phyloP scores from a whole-genome alignment of 2,888 invertebrate species.

The Heliconius cydno region DNA sequence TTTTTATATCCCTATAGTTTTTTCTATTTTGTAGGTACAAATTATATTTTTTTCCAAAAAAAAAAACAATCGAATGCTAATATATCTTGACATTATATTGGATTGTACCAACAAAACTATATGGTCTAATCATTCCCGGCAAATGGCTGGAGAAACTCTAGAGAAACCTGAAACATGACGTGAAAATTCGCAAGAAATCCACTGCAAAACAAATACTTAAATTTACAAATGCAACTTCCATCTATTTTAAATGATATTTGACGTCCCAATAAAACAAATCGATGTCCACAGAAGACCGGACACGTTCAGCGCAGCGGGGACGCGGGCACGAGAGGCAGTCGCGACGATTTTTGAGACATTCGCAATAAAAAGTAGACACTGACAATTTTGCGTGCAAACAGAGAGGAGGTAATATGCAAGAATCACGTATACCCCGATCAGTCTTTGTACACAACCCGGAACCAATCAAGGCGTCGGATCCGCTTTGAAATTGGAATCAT shows the following conservation, averaged over 20 bases:
- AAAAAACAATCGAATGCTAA: no score
- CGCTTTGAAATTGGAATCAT: slow-evolving; percentile 81
- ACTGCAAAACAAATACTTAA: not conserved
- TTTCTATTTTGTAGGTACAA: no score
- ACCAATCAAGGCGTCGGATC: slow-evolving; percentile 78
- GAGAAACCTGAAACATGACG: no score
- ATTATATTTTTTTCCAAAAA: no score
- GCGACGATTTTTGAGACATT: slow-evolving; percentile 23
- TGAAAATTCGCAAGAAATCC: no score
- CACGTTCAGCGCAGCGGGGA: not conserved
- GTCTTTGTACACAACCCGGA: slow-evolving; percentile 63
- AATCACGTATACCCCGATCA: slow-evolving; percentile 62
- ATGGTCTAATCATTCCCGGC: no score
- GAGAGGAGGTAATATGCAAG: slow-evolving; percentile 53
- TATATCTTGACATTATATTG: no score
- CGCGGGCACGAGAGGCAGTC: not conserved
- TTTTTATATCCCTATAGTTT: no score
- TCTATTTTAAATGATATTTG: not conserved
- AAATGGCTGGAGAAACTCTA: no score
- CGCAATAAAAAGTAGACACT: slow-evolving; percentile 39
- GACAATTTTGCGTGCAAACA: slow-evolving; percentile 44
- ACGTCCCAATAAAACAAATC: not conserved
- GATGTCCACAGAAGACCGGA: not conserved
- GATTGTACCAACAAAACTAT: no score
- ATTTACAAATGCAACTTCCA: not conserved